A percentile compares a stretch with the other conserved stretches of the same genome.
Evolutionary conservation across 2,113 vertebrate genomes (phyloP).

Genomic region (Gallinago jamesoni): DNA sequence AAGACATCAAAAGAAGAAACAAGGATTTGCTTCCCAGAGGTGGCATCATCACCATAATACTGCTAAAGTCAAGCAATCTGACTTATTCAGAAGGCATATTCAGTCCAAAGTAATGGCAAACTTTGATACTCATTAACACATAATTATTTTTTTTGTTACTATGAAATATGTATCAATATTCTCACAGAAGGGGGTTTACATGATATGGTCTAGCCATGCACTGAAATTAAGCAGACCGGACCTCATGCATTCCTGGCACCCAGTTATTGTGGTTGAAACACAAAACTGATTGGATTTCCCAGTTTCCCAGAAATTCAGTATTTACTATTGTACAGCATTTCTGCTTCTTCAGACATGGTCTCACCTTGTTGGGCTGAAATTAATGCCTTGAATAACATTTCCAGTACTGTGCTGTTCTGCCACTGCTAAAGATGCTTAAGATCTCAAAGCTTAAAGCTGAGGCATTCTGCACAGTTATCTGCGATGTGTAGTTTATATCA

Average conservation of each 20-base stretch:
- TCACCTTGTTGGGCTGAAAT: not conserved
- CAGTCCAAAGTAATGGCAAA: not conserved
- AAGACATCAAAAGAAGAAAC: not conserved
- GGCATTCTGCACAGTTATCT: not conserved
- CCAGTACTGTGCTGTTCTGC: not conserved
- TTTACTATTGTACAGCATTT: not conserved
- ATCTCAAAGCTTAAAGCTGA: not conserved
- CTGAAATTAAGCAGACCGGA: not conserved
- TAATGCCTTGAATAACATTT: not conserved
- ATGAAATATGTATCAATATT: not conserved
- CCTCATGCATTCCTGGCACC: not conserved
- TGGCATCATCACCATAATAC: not conserved
- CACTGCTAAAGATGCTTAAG: not conserved
- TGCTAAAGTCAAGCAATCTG: not conserved
- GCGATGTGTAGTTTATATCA: not conserved
- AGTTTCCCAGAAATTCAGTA: not conserved
- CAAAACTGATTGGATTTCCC: not conserved
- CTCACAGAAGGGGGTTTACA: accelerated
- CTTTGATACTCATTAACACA: not conserved
- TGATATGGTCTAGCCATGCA: not conserved
- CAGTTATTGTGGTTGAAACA: not conserved
- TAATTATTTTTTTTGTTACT: not conserved
- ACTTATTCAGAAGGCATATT: not conserved
- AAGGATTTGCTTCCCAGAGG: not conserved
- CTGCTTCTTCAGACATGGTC: not conserved